Evolutionary conservation across 2,888 invertebrate species (phyloP).

Genomic region (Tridacna gigas): DNA sequence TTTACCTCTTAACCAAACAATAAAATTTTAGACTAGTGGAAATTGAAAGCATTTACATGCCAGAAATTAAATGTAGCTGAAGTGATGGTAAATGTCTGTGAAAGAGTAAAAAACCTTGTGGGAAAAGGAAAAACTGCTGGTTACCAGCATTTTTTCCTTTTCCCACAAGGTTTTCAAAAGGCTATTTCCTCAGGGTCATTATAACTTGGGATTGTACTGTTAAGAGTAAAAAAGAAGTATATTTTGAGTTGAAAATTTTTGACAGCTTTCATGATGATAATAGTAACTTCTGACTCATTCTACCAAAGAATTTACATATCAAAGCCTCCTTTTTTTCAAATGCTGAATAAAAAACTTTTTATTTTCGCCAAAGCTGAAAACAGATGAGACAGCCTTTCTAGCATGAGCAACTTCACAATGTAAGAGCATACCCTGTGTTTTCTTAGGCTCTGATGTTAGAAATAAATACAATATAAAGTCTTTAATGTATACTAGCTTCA

Average conservation of each 20-base stretch:
- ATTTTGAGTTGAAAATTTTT: no score
- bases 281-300: neutral
- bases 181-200: no score
- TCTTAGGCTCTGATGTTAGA: constrained; percentile 46
- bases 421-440: constrained; percentile 52
- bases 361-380: neutral
- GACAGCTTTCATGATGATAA: no score
- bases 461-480: neutral
- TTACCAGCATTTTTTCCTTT: constrained; percentile 10
- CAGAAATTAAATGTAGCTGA: no score
- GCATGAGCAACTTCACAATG: constrained; percentile 18
- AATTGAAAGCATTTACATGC: no score
- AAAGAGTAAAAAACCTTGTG: no score
- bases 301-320: neutral
- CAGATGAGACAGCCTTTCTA: constrained; percentile 1
- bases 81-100: no score
- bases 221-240: no score
- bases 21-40: no score
- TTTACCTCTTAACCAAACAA: no score
- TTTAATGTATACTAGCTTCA: neutral
- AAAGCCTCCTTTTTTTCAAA: neutral
- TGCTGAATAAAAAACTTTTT: neutral
- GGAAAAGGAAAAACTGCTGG: no score
- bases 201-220: no score
- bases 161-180: neutral